These are phyloP conservation scores for Aphidoletes aphidimyza DNA, from an alignment of 2,888 invertebrate genomes.

Conservation along the genomic window DNA sequence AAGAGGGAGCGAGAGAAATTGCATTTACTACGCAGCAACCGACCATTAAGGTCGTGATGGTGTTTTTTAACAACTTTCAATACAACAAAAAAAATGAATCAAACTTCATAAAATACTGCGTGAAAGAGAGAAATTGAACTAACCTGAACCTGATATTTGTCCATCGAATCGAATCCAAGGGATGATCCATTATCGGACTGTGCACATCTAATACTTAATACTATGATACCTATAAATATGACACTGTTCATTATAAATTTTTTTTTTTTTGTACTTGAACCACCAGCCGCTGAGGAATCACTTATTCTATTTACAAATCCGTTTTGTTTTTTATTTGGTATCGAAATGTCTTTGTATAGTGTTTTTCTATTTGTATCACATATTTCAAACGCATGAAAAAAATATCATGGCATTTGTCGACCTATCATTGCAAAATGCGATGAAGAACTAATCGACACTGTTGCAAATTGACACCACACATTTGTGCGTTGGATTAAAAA, in stretches of 20 bases:
- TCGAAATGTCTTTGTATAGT: neutral
- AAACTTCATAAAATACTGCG: neutral
- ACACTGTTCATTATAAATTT: slow-evolving; percentile 26
- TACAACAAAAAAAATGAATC: neutral
- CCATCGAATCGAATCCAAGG: neutral
- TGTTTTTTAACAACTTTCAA: too few relatives aligned
- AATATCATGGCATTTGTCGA: neutral
- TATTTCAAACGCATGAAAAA: too few relatives aligned
- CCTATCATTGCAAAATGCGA: neutral
- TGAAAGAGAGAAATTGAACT: neutral
- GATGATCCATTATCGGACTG: neutral
- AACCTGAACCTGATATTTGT: slow-evolving; percentile 21
- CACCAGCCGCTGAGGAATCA: neutral
- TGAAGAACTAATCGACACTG: neutral
- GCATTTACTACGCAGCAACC: too few relatives aligned
- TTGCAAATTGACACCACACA: neutral
- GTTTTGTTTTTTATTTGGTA: neutral
- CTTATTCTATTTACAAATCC: neutral
- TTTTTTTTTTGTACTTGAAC: neutral
- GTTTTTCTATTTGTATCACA: neutral
- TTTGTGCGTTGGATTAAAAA: neutral
- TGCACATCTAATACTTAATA: neutral
- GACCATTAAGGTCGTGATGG: too few relatives aligned
- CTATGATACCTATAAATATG: neutral
- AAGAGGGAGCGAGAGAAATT: too few relatives aligned